Evolutionary conservation across 2,888 invertebrate species (phyloP), one percentile per base, ranked within the genome.

Genomic region (Amphipyra berbera): DNA sequence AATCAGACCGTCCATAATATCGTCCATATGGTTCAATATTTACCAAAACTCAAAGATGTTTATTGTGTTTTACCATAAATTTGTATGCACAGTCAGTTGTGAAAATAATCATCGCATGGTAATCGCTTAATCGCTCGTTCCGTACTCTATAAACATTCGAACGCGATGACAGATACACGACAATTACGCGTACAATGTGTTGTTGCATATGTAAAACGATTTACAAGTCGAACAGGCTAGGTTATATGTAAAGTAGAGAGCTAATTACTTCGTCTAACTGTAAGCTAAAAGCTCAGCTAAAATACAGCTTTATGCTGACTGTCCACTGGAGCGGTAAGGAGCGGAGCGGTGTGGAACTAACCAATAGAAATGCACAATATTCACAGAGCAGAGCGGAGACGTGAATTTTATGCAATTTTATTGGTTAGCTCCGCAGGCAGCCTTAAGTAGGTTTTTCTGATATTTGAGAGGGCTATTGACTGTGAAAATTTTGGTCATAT

Each of bases 221-320:
- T 78, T 77, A 76, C 73, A 77, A 78, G 73, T 77, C 76, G 76
- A 77, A 77, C 47, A 52, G 54, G 71, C 65, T 57, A 45, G 40
- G 41, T 35, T 61, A 30, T 44, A 70, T 78, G 71, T 65, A 60
- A 49, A 73, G 54, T 65, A 62, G 67, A 76, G 67, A 73, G 70
- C 47, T 78, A 78, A 78, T 78, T 69, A 60, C 61, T 68, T 64
- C 61, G 46, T 27, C 38, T 79, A 78, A 73, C 73, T 69, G 69
- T 76, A 46, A 72, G 21, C 52, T 57, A 6, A 35, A 70, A 63
- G 49, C n/a, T 55, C 6, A 10, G 40, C 8, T 6, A n/a, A 14
- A 40, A 13, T 5, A 8, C 13, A 13, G 40, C 3, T n/a, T 40
- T 40, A 6, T 13, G 10, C n/a, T n/a, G n/a, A n/a, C n/a, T n/a